phyloP scores from a whole-genome alignment of 2,797 vertebrate species.

The Mormyrops boulengeri region DNA sequence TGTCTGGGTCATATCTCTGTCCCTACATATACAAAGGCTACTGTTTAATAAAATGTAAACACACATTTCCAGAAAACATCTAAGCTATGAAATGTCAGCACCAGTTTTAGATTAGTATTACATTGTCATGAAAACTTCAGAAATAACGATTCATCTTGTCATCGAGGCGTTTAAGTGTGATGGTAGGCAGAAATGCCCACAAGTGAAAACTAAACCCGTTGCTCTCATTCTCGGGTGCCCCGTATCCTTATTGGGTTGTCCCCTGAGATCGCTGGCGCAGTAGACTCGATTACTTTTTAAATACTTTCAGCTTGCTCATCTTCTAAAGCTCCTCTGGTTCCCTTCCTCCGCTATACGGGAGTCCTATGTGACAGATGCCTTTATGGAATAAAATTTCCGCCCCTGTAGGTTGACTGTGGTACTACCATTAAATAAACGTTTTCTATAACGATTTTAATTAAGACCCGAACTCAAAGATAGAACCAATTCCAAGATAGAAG shows the following conservation, averaged over 20 bases:
- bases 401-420: background rate
- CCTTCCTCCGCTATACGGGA: background rate
- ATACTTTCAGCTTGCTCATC: conserved; percentile 20
- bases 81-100: background rate
- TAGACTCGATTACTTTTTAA: conserved; percentile 18
- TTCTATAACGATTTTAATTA: background rate
- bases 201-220: conserved; percentile 11
- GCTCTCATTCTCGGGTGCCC: background rate
- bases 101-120: background rate
- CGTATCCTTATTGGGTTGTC: conserved; percentile 19
- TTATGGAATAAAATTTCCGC: background rate
- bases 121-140: background rate
- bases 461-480: background rate
- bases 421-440: background rate
- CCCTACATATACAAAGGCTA: background rate
- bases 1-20: background rate
- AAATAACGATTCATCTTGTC: background rate
- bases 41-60: background rate
- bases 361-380: background rate
- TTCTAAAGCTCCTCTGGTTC: background rate
- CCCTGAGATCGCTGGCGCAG: conserved; percentile 1
- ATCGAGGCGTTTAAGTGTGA: conserved; percentile 1
- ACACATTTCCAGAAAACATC: background rate
- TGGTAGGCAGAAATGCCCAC: conserved; percentile 1
- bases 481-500: background rate